Conservation (phyloP, 2,113 vertebrate species). For the Hystrix brachyura region DNA sequence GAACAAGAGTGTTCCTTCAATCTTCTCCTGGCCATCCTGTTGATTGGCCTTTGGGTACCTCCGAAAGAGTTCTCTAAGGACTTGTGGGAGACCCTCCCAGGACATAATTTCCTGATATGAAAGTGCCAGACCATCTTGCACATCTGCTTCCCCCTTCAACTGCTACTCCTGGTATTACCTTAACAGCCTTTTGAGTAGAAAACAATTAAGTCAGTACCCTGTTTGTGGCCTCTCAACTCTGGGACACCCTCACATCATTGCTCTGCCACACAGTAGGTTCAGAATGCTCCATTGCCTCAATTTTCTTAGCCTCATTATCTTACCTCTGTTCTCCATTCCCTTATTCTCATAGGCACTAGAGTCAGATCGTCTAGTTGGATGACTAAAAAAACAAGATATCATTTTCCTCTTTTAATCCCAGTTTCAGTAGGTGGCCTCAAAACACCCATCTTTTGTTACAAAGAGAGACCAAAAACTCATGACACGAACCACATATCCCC, state of each 20-base stretch:
- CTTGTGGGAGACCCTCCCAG: not conserved
- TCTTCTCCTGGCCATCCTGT: not conserved
- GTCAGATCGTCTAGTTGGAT: not conserved
- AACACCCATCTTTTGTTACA: not conserved
- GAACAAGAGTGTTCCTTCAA: not conserved
- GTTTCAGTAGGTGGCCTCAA: not conserved
- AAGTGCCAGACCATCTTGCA: not conserved
- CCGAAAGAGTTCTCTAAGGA: not conserved
- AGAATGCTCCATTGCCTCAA: not conserved
- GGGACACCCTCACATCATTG: not conserved
- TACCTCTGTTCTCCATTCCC: not conserved
- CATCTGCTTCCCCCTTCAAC: not conserved
- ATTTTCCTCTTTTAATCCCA: conserved; percentile 17
- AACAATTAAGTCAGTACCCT: not conserved
- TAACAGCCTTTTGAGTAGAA: not conserved
- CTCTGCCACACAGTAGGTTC: not conserved
- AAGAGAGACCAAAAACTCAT: not conserved
- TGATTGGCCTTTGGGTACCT: not conserved
- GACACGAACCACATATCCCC: not conserved
- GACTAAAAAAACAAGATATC: not conserved
- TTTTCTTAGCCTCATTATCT: not conserved
- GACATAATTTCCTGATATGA: not conserved
- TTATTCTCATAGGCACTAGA: not conserved
- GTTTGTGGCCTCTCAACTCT: not conserved
- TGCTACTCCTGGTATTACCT: not conserved